Evolutionary conservation across 2,797 vertebrate genomes (phyloP), one percentile per base, ranked within the genome.

Genomic region (Otus scops): DNA sequence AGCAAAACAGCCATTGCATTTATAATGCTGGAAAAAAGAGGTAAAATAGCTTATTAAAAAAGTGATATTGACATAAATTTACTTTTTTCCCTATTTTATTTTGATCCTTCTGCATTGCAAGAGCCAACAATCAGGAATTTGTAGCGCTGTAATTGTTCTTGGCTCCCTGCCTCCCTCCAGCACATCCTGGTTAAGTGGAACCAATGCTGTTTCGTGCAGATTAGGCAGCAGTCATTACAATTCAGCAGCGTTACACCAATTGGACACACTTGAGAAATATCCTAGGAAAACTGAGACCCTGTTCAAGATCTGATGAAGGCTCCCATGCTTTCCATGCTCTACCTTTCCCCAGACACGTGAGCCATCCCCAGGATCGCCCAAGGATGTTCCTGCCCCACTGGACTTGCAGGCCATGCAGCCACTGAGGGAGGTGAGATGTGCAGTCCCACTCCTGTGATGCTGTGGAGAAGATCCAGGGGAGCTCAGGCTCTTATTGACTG

Each of bases 1-100:
- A 85, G 53, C 45, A 83, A 88, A 86, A 45, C 64, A 83, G 21
- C 38, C 76, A 30, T 73, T 57, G 80, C 41, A 41, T 73, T 90
- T 79, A 61, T 32, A 79, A 39, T 27, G 27, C 27, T 80, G 75
- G 7, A n/a, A 6, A 77, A 89, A 73, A 64, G 10, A 86, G 24
- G 70, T 84, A 56, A 89, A 94, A 75, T 68, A 68, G 5, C n/a
- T 73, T 92, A 69, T 69, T 61, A 65, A 90, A 68, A 53, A 86
- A 82, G 9, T 68, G 36, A 45, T 47, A 79, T 3, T 34, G 32
- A 76, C 54, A 86, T 16, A 0, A 57, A 60, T 92, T 90, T 71
- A 41, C 32, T 68, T 67, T 51, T 64, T 7, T 3, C 5, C 13
- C 11, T 38, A n/a, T 84, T 92, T 96, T 69, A 93, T 69, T 85